Evolutionary conservation across 2,113 vertebrate species (phyloP).

Genomic region (Cyprinus carpio): DNA sequence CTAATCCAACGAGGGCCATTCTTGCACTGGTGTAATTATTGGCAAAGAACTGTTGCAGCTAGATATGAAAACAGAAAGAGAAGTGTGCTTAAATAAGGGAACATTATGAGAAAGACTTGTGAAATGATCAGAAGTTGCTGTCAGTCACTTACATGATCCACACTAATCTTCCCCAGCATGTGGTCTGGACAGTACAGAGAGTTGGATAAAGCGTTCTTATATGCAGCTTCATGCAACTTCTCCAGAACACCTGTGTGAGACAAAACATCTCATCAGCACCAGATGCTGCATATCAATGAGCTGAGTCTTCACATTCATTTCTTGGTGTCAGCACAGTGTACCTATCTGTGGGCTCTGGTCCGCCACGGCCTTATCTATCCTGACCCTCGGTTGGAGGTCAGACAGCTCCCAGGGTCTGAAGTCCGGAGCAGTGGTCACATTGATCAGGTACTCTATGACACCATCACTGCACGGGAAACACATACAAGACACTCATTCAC

Average conservation of each 20-base stretch:
- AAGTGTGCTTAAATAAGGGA: not conserved
- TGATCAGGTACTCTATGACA: constrained; percentile 87
- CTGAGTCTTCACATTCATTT: not conserved
- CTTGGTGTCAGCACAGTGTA: constrained; percentile 57
- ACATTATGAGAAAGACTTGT: not conserved
- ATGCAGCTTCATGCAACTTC: constrained; percentile 80
- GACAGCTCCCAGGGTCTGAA: constrained; percentile 90
- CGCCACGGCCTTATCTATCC: constrained; percentile 82
- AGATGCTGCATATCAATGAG: not conserved
- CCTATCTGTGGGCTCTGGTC: constrained; percentile 85
- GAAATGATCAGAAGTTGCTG: not conserved
- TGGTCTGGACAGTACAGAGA: constrained; percentile 90
- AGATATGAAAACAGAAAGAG: constrained; percentile 44
- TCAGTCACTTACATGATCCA: constrained; percentile 9
- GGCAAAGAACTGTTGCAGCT: constrained; percentile 87
- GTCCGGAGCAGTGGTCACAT: constrained; percentile 88
- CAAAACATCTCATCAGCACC: not conserved
- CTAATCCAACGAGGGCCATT: constrained; percentile 85
- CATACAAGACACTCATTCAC: not conserved
- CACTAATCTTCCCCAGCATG: constrained; percentile 71
- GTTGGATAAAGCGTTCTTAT: constrained; percentile 80
- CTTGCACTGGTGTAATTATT: constrained; percentile 86
- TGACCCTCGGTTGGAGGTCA: constrained; percentile 78
- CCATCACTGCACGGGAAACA: constrained; percentile 74
- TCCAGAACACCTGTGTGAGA: constrained; percentile 82